Evolutionary conservation across 2,797 vertebrate species (phyloP), one percentile per base, ranked within the genome.

Genomic region (Sandelia bainsii): DNA sequence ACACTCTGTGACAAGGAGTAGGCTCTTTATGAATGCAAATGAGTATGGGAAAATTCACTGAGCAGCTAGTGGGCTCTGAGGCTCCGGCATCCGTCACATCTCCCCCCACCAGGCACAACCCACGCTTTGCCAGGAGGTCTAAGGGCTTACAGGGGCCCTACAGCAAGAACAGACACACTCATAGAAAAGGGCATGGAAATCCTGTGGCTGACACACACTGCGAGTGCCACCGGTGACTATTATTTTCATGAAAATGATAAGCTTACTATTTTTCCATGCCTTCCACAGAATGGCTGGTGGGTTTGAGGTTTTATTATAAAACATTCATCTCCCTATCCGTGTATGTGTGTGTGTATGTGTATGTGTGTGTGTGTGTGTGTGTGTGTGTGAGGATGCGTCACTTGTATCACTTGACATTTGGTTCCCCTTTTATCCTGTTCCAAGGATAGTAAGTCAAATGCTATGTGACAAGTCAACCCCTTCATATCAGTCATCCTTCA

Each of bases 1-100:
- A 97, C 95, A 95, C 94, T 96, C 96, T 93, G 95, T 96, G 96
- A 97, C 96, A 96, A 96, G 96, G 95, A 96, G 95, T 95, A 85
- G 88, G 89, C 96, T 97, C 96, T 96, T 96, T 97, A 97, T 97
- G 96, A 97, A 98, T 98, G 96, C 96, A 97, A 97, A 98, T 97
- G 96, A 96, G 91, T 91, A 95, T 95, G 92, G 91, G 95, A 96
- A 95, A 94, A 95, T 94, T 94, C 93, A 93, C 90, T 94, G 95
- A 86, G 93, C 93, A 94, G 95, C 94, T 88, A 93, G 92, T 76
- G 65, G 89, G 89, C 89, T 91, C 83, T 40, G 72, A 87, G 85
- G 84, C 87, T 91, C 84, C 84, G 72, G 88, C 86, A 90, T 87
- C 88, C 88, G 84, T 91, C 91, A 91, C 89, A 77, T 87, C 87